Conservation (phyloP, 2,888 invertebrate species). For the Mylabris sibirica region DNA sequence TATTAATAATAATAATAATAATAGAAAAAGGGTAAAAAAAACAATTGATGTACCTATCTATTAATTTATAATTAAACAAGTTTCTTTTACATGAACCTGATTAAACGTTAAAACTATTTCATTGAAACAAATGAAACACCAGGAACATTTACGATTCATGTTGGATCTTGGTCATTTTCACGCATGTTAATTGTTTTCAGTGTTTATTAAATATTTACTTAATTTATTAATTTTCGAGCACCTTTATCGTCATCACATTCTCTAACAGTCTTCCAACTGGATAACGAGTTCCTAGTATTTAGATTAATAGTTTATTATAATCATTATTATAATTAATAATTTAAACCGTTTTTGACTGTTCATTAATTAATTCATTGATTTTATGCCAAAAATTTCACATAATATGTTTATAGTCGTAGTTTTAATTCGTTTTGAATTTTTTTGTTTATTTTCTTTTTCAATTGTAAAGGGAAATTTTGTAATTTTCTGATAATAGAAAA, state of each 20-base stretch:
- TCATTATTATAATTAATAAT: constrained; percentile 6
- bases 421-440: too few species aligned
- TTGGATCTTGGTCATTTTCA: constrained; percentile 47
- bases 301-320: constrained; percentile 33
- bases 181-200: constrained; percentile 30
- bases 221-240: constrained; percentile 42
- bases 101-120: background rate
- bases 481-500: constrained; percentile 13
- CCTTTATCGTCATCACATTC: constrained; percentile 44
- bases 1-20: background rate
- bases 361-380: constrained; percentile 24
- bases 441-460: constrained; percentile 36
- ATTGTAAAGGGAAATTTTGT: constrained; percentile 38
- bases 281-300: constrained; percentile 53
- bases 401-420: constrained; percentile 34
- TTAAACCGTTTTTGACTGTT: constrained; percentile 32
- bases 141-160: constrained; percentile 30
- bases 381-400: constrained; percentile 49
- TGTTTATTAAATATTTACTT: constrained; percentile 34
- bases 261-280: constrained; percentile 55
- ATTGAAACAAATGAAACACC: constrained; percentile 17
- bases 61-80: background rate
- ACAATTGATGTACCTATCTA: constrained; percentile 15
- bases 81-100: background rate
- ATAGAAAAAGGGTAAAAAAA: constrained; percentile 2